Conservation (phyloP, 1,140 invertebrate genomes). For the Papilio polytes region DNA sequence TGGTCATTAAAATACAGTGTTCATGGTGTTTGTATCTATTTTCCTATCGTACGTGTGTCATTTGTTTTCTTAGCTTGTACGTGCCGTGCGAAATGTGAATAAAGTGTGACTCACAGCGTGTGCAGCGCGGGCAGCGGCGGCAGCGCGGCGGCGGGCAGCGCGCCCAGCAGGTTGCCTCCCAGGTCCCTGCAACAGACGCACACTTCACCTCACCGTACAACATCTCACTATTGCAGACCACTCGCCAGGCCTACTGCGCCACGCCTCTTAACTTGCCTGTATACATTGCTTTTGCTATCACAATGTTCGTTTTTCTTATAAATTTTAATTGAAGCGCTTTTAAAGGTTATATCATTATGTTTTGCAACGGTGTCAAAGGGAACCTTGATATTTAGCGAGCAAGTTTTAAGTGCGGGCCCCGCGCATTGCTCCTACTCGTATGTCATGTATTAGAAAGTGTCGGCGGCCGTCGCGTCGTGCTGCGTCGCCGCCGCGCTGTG, state of each 20-base stretch:
- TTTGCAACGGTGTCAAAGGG: constrained; percentile 8
- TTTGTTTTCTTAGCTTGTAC: too few relatives aligned
- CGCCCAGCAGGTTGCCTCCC: constrained; percentile 67
- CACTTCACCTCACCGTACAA: background rate
- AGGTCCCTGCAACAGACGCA: constrained; percentile 58
- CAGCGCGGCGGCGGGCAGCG: constrained; percentile 61
- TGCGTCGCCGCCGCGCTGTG: background rate
- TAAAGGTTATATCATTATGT: constrained; percentile 3
- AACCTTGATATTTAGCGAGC: constrained; percentile 36
- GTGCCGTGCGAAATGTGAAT: too few relatives aligned
- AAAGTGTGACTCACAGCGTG: constrained; percentile 65
- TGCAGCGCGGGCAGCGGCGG: constrained; percentile 69
- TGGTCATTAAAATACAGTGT: too few relatives aligned
- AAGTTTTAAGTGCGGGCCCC: constrained; percentile 1
- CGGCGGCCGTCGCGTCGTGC: background rate
- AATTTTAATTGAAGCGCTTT: background rate
- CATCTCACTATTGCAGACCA: too few relatives aligned
- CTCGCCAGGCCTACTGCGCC: background rate
- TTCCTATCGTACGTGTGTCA: too few relatives aligned
- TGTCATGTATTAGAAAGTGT: constrained; percentile 24
- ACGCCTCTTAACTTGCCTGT: background rate
- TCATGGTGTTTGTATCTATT: too few relatives aligned
- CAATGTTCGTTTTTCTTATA: background rate
- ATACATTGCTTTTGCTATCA: background rate
- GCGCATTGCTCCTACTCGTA: background rate